Evolutionary conservation across 2,888 invertebrate species (phyloP).

Genomic region (Cybosia mesomella): DNA sequence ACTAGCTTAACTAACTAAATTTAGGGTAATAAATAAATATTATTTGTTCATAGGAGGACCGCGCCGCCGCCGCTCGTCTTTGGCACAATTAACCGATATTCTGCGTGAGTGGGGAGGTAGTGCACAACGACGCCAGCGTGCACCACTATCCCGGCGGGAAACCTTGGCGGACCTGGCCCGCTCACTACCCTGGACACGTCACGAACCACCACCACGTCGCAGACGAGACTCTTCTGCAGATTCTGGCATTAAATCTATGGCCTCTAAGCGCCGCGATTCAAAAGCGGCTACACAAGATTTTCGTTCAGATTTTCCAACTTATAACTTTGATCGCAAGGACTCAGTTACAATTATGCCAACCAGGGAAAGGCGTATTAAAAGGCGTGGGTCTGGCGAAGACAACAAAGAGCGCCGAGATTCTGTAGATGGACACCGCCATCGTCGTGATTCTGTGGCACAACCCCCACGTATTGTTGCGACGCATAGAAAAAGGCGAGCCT

Average conservation of each 20-base stretch:
- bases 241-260: constrained; percentile 92
- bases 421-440: constrained; percentile 89
- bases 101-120: constrained; percentile 94
- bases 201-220: constrained; percentile 88
- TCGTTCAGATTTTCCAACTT: constrained; percentile 90
- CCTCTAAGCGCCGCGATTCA: constrained; percentile 91
- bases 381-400: constrained; percentile 89
- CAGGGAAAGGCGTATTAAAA: constrained; percentile 78
- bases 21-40: background rate
- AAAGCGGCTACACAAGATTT: constrained; percentile 89
- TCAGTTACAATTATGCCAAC: constrained; percentile 86
- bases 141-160: constrained; percentile 93
- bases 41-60: constrained; percentile 82
- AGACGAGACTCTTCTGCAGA: constrained; percentile 96
- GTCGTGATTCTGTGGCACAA: constrained; percentile 90
- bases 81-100: constrained; percentile 96
- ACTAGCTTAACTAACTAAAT: background rate
- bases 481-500: constrained; percentile 85
- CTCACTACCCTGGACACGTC: constrained; percentile 93
- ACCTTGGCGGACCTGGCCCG: constrained; percentile 95
- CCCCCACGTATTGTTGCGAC: constrained; percentile 89
- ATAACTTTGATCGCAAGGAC: constrained; percentile 89
- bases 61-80: constrained; percentile 93
- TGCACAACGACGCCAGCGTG: constrained; percentile 84
- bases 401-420: constrained; percentile 88